phyloP scores from a whole-genome alignment of 2,888 invertebrate genomes.

The Dyspetes luteomarginatus region DNA sequence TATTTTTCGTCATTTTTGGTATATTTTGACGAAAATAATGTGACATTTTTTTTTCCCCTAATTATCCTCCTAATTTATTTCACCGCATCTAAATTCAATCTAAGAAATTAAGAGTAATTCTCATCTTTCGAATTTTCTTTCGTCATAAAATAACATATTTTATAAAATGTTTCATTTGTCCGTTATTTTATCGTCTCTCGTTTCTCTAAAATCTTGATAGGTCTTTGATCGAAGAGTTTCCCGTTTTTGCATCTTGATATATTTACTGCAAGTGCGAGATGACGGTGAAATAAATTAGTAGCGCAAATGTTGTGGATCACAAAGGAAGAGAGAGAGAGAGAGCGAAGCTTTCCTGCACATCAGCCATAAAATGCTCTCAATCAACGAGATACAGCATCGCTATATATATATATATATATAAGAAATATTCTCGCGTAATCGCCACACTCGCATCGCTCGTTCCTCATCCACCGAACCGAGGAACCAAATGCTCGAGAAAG shows the following conservation, averaged over 20 bases:
- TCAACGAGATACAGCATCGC: slow-evolving; percentile 1
- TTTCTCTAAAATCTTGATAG: not conserved
- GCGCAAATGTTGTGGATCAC: slow-evolving; percentile 27
- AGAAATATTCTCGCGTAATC: slow-evolving; percentile 34
- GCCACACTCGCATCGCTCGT: slow-evolving; percentile 42
- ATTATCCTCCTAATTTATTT: no score
- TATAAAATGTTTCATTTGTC: not conserved
- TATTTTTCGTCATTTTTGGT: no score
- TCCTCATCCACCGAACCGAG: slow-evolving; percentile 34
- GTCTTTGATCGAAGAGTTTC: not conserved
- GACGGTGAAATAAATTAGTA: slow-evolving; percentile 9
- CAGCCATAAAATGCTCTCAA: slow-evolving; percentile 24
- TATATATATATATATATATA: not conserved
- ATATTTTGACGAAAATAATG: no score
- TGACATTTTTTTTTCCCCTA: no score
- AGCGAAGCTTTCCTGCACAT: not conserved
- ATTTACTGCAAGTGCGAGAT: not conserved
- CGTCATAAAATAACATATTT: no score
- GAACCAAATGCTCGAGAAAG: slow-evolving; percentile 17
- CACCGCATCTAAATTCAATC: no score
- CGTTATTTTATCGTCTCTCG: not conserved
- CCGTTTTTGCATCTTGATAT: not conserved
- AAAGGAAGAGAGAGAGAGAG: slow-evolving; percentile 5
- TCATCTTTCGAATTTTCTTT: no score
- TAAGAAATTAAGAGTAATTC: no score